Base-by-base conservation (phyloP, 1,140 invertebrate genomes). In the Homarus americanus region DNA sequence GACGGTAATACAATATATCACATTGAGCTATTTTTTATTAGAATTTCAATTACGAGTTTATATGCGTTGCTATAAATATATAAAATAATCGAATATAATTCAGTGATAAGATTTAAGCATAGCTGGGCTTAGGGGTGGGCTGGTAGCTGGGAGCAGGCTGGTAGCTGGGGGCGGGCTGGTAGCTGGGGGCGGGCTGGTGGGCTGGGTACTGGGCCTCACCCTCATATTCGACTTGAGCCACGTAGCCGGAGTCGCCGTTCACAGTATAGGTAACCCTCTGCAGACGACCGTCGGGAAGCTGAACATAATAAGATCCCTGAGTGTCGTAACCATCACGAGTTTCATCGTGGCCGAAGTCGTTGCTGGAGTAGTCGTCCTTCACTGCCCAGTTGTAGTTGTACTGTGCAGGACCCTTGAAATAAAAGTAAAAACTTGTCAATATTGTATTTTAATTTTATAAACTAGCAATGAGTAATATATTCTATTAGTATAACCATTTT, bases 321-420 rank as follows among this genome's bases (percentile, higher is more conserved):
- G 63, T 69, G 63, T 69, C n/a, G 63, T 69, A 69, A 9, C n/a
- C 63, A 32, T 69, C 9, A 32, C n/a, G n/a, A 69, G n/a, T 32
- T 32, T 69, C 63, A 9, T 69, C n/a, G 63, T 69, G 63, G 28
- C 63, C 63, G 63, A 32, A 69, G 63, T 69, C 63, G 63, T 69
- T 69, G 63, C 63, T 28, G 28, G 63, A 0, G 63, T 69, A 69
- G 63, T 69, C 63, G 28, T 69, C 63, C 63, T 69, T 69, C 28
- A 32, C 63, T 24, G n/a, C 4, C 63, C 63, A 32, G 28, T 69
- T 32, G 63, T 32, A 69, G 63, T 28, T 69, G 63, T 69, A 32
- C 63, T 69, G 28, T 24, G n/a, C n/a, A 69, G n/a, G n/a, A 69
- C n/a, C n/a, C 63, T 32, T 0, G 28, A 20, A 63, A 24, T 58